phyloP scores from a whole-genome alignment of 1,140 invertebrate genomes.

The Cotesia glomerata region DNA sequence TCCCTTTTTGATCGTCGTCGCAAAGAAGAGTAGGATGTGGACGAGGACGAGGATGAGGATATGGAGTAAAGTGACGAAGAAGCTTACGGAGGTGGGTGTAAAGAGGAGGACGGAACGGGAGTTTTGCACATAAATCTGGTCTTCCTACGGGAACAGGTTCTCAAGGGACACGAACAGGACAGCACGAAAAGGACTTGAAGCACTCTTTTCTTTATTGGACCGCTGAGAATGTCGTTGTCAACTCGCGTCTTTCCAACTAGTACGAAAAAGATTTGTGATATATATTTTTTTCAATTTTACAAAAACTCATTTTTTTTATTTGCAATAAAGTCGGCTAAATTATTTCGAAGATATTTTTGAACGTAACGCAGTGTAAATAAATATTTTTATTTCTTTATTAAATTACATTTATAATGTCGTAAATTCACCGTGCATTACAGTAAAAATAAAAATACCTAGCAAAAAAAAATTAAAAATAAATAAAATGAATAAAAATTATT shows the following conservation, averaged over 20 bases:
- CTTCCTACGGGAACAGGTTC: conserved; percentile 52
- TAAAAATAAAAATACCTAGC: no score
- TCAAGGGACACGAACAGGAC: conserved; percentile 54
- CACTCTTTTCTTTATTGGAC: conserved; percentile 62
- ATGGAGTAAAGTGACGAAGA: no score
- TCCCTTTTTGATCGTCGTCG: conserved; percentile 53
- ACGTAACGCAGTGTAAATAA: neutral
- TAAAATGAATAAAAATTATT: neutral
- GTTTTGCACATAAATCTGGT: conserved; percentile 65
- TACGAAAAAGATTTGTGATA: conserved; percentile 28
- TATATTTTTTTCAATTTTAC: conserved; percentile 29
- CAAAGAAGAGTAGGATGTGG: conserved; percentile 20
- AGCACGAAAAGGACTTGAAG: conserved; percentile 56
- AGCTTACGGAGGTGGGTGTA: neutral
- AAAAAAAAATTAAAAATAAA: neutral
- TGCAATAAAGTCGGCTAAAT: conserved; percentile 10
- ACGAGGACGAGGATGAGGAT: neutral
- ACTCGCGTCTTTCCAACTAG: conserved; percentile 47
- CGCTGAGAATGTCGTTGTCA: conserved; percentile 54
- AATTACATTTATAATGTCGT: neutral
- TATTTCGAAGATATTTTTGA: neutral
- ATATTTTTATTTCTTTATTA: neutral
- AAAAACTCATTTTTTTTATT: conserved; percentile 10
- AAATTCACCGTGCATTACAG: no score
- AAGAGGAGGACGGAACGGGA: conserved; percentile 47